Base-by-base conservation (phyloP, 2,888 invertebrate species). In the Pachymerium ferrugineum region DNA sequence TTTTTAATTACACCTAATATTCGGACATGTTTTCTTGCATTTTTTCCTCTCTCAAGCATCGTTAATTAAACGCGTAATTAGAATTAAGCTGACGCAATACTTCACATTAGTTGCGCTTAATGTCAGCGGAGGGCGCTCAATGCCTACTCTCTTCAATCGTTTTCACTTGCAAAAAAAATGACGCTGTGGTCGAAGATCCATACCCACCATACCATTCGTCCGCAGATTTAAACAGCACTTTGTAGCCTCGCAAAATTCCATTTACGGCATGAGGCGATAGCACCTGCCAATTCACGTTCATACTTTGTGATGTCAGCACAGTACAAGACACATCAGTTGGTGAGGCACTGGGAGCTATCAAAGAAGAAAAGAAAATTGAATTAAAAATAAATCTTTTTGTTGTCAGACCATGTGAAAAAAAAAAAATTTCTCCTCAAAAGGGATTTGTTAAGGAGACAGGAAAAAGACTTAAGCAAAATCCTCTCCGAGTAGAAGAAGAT, bases 211-310 rank as follows among this genome's bases (percentile, higher is more conserved):
- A 94, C 94, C 94, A 94, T 77, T 90, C 89, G 77, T 93, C 92
- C 78, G 92, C 92, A 54, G 94, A 93, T 78, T 94, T 93, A 80
- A 94, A 94, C 75, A 94, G 89, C 75, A 94, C 94, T 84, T 96
- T 95, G 85, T 97, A 97, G 14, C 96, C 95, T 82, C 95, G 94
- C 80, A 97, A 94, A 47, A 96, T 90, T 77, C 97, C 97, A 82
- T 97, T 95, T 62, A 96, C 94, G 38, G 94, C 90, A 76, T 90
- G 90, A 1, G 94, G 86, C 47, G 96, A 93, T 0, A 96, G 97
- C 0, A 95, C 94, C 0, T 93, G 90, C 97, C 97, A 97, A 25
- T 93, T 92, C 1, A 97, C 94, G 75, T 94, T 88, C 79, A 97
- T 94, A 1, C 94, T 94, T 83, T 95, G 94, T 3, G 97, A 95